Evolutionary conservation across 2,113 vertebrate species (phyloP), one percentile per base, ranked within the genome.

Genomic region (Ahaetulla prasina): DNA sequence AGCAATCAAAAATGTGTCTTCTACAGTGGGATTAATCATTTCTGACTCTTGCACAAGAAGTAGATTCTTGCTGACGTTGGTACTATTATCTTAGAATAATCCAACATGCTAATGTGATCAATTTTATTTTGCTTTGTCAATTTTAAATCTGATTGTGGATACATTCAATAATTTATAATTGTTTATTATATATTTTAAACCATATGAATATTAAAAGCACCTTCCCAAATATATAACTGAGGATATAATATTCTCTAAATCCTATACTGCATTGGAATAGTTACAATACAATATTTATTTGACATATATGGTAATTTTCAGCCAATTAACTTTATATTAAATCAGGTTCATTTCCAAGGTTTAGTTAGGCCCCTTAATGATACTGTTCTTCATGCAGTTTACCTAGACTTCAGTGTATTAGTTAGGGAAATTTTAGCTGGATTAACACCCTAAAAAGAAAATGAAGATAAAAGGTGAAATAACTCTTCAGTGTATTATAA

Each of bases 391-490:
- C 74, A 80, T 80, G 35, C 35, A 80, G 74, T 80, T 89, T 89
- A 20, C 55, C 47, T 49, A 49, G 88, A 16, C 88, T 63, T 89
- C 88, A 89, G 1, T 57, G 11, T 25, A 89, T 43, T 89, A 16
- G 39, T 54, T 27, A 57, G 39, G 54, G 16, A 45, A 23, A 39
- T 1, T 89, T 89, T 49, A 89, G 22, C 55, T 89, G 25, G 43
- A 89, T 89, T 45, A 63, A 18, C 16, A 47, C 55, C 43, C 27
- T 93, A 96, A 95, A 95, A 94, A 55, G 96, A 95, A 95, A 96
- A 96, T 93, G 89, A 54, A 23, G 25, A 91, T 80, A 80, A 80
- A 80, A 80, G 35, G 74, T 80, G 91, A 95, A 95, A 90, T 92
- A 87, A 92, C 95, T 93, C 39, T 93, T 93, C 57, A 84, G 49